A percentile compares a stretch with the other conserved stretches of the same genome.
Conservation (phyloP, 64 coral and sea anemone species). For the Platygyra sinensis region DNA sequence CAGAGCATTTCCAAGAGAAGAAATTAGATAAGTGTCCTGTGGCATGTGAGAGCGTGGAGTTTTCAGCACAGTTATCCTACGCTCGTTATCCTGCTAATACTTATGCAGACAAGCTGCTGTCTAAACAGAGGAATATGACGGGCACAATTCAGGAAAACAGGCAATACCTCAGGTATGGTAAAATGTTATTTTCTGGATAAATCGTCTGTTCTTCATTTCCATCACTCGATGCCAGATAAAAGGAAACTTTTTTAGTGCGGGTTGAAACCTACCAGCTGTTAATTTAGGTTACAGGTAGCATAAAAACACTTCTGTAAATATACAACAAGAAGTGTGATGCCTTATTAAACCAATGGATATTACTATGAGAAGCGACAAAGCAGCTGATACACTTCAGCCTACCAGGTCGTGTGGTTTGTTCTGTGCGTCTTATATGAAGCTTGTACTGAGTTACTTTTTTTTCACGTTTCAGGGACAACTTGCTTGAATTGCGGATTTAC, state of each 20-base stretch:
- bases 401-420: neutral
- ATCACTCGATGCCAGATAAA: no score
- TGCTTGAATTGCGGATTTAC: slow-evolving; percentile 77
- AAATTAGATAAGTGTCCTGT: slow-evolving; percentile 92
- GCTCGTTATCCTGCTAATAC: slow-evolving; percentile 79
- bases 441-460: neutral
- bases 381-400: no score
- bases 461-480: slow-evolving; percentile 67
- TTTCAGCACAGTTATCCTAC: slow-evolving; percentile 77
- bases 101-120: slow-evolving; percentile 48
- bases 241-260: no score
- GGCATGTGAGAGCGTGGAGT: slow-evolving; percentile 86
- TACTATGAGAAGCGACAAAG: no score
- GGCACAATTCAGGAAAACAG: slow-evolving; percentile 62
- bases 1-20: slow-evolving; percentile 61
- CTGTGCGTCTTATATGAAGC: neutral
- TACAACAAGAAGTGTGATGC: no score
- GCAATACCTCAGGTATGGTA: slow-evolving; percentile 64
- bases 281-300: no score
- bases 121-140: slow-evolving; percentile 36
- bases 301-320: no score
- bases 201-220: no score
- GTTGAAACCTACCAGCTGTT: no score
- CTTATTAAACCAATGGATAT: no score
- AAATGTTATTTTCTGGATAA: neutral